Base-by-base conservation (phyloP, 2,113 vertebrate species). In the Microtus richardsoni region DNA sequence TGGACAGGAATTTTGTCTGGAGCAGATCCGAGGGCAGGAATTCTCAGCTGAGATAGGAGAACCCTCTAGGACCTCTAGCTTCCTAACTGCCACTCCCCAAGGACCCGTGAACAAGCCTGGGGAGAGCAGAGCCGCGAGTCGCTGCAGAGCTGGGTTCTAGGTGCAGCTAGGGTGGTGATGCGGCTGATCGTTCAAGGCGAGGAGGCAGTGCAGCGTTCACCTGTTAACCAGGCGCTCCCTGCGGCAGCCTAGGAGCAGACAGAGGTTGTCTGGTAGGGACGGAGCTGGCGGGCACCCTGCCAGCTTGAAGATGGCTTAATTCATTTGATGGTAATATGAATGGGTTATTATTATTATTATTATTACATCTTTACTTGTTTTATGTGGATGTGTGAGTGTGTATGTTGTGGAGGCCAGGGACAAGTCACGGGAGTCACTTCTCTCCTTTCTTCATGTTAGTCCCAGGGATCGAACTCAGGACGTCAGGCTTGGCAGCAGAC, bases 141-240 rank as follows among this genome's bases (percentile, higher is more conserved):
- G 9, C 60, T 11, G 4, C 26, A 3, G 11, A 10, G 17, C 82
- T 47, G 73, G n/a, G 71, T 28, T 71, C 83, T 1, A 2, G 71
- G 33, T 22, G 2, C 21, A 17, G 68, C 9, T 58, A 0, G 0
- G 52, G 7, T 33, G 52, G 77, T 28, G 52, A 73, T 36, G 1
- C 6, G 41, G 41, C 36, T 26, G 4, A 26, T 64, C 5, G 17
- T 17, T 16, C 49, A 7, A 16, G 22, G 30, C 2, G 2, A 7
- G 74, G 26, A n/a, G n/a, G 80, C 22, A 13, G 71, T 2, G 30
- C 0, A 17, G 54, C 5, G 3, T 47, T 19, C 41, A 7, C 9
- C 41, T 24, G 64, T 49, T 62, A 68, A 87, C 70, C 9, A 39
- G 75, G 68, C 1, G 44, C 52, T 10, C 9, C n/a, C 12, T 17